Conservation (phyloP, 2,113 vertebrate genomes). For the Equus przewalskii region DNA sequence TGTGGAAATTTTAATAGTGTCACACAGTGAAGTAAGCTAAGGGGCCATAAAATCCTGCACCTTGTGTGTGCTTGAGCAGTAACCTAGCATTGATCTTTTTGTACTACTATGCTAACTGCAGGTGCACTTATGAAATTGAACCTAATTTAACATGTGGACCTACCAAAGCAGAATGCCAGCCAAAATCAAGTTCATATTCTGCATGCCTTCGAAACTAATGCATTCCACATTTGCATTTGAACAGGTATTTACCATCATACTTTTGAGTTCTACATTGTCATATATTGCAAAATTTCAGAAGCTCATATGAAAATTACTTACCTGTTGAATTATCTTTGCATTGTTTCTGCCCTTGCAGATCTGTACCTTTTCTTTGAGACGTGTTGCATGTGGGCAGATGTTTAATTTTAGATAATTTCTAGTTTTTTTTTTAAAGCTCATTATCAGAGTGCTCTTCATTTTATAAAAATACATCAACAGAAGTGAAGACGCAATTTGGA, state of each 20-base stretch:
- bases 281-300: conserved; percentile 33
- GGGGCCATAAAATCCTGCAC: conserved; percentile 47
- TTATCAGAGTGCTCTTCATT: conserved; percentile 40
- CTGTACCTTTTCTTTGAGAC: not conserved
- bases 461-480: not conserved
- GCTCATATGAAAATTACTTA: conserved; percentile 20
- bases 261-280: not conserved
- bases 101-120: conserved; percentile 56
- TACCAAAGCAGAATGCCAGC: conserved; percentile 33
- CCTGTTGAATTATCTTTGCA: not conserved
- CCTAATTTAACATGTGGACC: conserved; percentile 46
- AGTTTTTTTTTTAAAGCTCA: conserved; percentile 38
- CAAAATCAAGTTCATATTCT: conserved; percentile 15
- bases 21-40: conserved; percentile 54
- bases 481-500: conserved; percentile 13
- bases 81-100: conserved; percentile 61
- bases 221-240: conserved; percentile 42
- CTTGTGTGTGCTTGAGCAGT: conserved; percentile 41
- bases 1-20: conserved; percentile 73
- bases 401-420: conserved; percentile 62
- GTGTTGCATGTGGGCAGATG: not conserved
- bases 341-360: not conserved
- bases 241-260: not conserved
- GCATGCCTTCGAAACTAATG: not conserved
- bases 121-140: conserved; percentile 49